Base-by-base conservation (phyloP, 2,888 invertebrate species). In the Cerastis rubricosa region DNA sequence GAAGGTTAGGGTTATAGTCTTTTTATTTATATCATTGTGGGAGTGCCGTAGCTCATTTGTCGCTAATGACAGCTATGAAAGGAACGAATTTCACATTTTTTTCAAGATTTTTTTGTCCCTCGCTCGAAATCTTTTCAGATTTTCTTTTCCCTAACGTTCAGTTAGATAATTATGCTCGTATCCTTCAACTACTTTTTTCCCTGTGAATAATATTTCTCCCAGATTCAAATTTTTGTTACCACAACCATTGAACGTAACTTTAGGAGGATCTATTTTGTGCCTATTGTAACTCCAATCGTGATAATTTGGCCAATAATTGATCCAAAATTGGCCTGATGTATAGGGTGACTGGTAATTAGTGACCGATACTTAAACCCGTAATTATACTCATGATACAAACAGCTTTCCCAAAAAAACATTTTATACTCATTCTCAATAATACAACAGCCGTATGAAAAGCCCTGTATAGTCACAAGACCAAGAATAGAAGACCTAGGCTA, bases 21-120 rank as follows among this genome's bases (percentile, higher is more conserved):
- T 29, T 43, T 25, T 12, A n/a, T 29, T 35, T 7, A 45, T 12
- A 35, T 11, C 2, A 65, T 57, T 35, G 65, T 76, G 54, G 54
- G 51, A 45, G 25, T 68, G 11, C 14, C 4, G 45, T 7, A 17
- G 8, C 6, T 22, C 54, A 47, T 76, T 75, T 45, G 35, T 64
- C n/a, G 5, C n/a, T 47, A 76, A 64, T 75, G 35, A 45, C 6
- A 19, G 22, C n/a, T 1, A 35, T 25, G n/a, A 25, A 75, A 51
- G 63, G 43, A 63, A 49, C 19, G 29, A 73, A 71, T 29, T 22
- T 17, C 8, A 11, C 25, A 17, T 74, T 74, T 43, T 59, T 29
- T 43, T 35, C 4, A 43, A 29, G 7, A 22, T 43, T 25, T 25
- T 47, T 68, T 22, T n/a, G 17, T 12, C 59, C 8, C 40, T 74